Evolutionary conservation across 2,797 vertebrate genomes (phyloP).

Genomic region (Florisuga fusca): DNA sequence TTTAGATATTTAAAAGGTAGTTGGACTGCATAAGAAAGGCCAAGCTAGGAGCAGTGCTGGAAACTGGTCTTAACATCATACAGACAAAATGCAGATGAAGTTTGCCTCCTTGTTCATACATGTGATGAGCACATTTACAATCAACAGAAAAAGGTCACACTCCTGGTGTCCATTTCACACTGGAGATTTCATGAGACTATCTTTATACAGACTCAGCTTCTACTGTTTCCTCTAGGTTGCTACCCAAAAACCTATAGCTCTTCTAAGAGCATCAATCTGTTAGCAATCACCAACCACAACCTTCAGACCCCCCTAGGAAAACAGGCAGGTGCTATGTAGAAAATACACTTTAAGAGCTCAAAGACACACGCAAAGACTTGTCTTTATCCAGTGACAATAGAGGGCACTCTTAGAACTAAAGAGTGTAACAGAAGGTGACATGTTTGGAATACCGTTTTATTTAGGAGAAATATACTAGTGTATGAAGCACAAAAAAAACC

Average conservation of each 20-base stretch:
- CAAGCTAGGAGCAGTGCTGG: neutral
- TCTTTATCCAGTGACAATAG: neutral
- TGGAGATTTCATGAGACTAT: neutral
- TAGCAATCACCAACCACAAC: neutral
- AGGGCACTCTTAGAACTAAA: neutral
- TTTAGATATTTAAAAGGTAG: neutral
- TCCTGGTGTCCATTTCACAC: neutral
- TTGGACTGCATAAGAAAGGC: neutral
- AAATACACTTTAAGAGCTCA: neutral
- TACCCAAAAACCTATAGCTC: neutral
- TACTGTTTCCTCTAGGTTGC: neutral
- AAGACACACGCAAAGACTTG: rapidly evolving
- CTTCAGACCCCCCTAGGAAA: neutral
- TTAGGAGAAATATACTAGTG: neutral
- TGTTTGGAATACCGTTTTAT: neutral
- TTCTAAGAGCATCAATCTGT: neutral
- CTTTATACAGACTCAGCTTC: neutral
- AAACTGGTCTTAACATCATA: neutral
- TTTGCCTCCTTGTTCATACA: neutral
- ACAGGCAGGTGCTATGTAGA: neutral
- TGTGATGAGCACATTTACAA: neutral
- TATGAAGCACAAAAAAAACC: neutral
- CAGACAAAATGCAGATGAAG: rapidly evolving
- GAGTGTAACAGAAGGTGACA: neutral
- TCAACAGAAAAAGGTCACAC: neutral